Conservation (phyloP, 2,888 invertebrate genomes). For the Apeira syringaria region DNA sequence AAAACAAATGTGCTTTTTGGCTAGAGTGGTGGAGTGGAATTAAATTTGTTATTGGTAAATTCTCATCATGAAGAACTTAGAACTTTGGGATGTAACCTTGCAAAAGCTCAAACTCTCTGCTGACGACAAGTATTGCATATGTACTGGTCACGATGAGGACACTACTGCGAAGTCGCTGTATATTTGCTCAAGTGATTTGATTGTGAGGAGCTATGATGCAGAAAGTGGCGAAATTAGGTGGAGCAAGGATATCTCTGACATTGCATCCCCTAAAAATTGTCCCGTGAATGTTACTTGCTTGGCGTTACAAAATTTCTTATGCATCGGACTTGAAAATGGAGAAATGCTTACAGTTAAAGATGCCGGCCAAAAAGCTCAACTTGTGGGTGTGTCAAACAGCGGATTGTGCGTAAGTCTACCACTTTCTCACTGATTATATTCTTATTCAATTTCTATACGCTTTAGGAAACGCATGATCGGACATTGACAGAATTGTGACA, state of each 20-base stretch:
- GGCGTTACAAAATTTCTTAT: constrained; percentile 57
- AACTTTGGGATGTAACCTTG: constrained; percentile 57
- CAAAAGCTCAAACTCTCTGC: constrained; percentile 43
- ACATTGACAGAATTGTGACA: too few relatives aligned
- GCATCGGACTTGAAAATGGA: constrained; percentile 66
- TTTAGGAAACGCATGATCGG: too few relatives aligned
- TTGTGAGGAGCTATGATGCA: constrained; percentile 50
- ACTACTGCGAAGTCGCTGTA: constrained; percentile 55
- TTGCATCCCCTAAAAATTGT: constrained; percentile 69
- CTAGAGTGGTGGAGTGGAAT: too few relatives aligned
- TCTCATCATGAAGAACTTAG: constrained; percentile 63
- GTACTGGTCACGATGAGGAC: constrained; percentile 62
- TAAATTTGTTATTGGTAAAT: too few relatives aligned
- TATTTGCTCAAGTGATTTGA: constrained; percentile 65
- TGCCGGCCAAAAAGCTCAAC: constrained; percentile 47
- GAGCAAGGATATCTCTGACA: constrained; percentile 53
- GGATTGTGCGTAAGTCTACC: constrained; percentile 59
- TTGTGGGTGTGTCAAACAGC: constrained; percentile 60
- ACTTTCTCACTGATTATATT: too few relatives aligned
- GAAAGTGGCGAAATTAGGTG: constrained; percentile 55
- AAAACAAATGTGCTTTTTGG: too few relatives aligned
- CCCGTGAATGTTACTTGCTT: constrained; percentile 67
- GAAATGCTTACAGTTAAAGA: constrained; percentile 61
- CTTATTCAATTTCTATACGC: too few relatives aligned
- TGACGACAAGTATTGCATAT: constrained; percentile 46